A percentile compares a stretch with the other conserved stretches of the same genome.
phyloP scores from a whole-genome alignment of 2,113 vertebrate genomes.

The Hippopotamus amphibius region DNA sequence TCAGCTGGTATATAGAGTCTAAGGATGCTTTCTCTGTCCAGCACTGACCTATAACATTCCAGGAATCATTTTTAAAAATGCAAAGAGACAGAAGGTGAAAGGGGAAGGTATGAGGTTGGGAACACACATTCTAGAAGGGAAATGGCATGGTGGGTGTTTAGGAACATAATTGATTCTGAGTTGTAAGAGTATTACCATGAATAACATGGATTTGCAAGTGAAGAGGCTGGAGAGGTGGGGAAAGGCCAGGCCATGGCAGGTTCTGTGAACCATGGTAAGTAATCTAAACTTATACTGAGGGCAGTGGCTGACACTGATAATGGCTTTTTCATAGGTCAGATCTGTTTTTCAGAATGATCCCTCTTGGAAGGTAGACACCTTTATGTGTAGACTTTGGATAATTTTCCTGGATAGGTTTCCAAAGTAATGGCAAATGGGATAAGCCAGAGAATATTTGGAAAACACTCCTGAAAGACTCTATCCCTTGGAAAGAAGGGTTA shows the following conservation, averaged over 20 bases:
- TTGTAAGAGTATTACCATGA: background rate
- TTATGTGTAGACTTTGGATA: background rate
- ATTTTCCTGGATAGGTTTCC: background rate
- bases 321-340: background rate
- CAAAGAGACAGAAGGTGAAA: background rate
- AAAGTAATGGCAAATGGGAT: background rate
- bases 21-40: background rate
- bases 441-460: background rate
- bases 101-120: background rate
- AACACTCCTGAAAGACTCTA: background rate
- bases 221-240: background rate
- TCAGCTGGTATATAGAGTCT: background rate
- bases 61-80: background rate
- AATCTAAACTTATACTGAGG: background rate
- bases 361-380: background rate
- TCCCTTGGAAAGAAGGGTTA: background rate
- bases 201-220: background rate
- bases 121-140: background rate
- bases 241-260: background rate
- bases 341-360: background rate
- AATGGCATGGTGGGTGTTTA: background rate
- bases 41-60: background rate
- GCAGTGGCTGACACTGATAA: background rate
- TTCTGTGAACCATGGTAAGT: rapidly evolving
- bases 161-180: background rate